Base-by-base conservation (phyloP, 2,888 invertebrate genomes). In the Catocala nupta region DNA sequence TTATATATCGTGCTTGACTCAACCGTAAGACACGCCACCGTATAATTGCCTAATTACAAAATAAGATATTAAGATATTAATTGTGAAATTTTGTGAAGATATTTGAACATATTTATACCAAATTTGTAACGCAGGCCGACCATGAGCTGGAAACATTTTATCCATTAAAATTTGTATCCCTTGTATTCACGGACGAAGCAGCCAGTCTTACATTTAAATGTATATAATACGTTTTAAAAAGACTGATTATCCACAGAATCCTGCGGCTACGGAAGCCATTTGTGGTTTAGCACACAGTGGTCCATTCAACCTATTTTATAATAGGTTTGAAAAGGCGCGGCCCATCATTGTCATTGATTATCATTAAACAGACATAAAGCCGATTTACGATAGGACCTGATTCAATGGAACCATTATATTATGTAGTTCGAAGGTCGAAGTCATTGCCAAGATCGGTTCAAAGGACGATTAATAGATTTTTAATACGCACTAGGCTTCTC, bases 291-390 rank as follows among this genome's bases (percentile, higher is more conserved):
- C 75, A 82, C 71, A 77, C 72, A 75, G 64, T 70, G 65, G 65
- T 69, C 77, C 73, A 89, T 87, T 86, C 71, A 86, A 72, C 68
- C 64, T 77, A 71, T 80, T 80, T 85, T 78, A 86, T 81, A 82
- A 81, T 79, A 70, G 73, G 68, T 78, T 78, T 87, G 74, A 81
- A 85, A 84, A 78, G 92, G 92, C 78, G 90, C 81, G 90, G 71
- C 65, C 58, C 69, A 65, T 80, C 75, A 89, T 90, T 90, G 90
- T 88, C 66, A 68, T 48, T 75, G 85, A 88, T 90, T 86, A 85
- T 82, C 86, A 91, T 92, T 84, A 87, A 87, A 88, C 82, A 83
- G 70, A 87, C 85, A 88, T 92, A 88, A 90, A 92, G 88, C 78
- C 85, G 80, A 84, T 90, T 89, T 84, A 89, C 87, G 82, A 84